These are phyloP conservation scores for Penelope pileata DNA, from an alignment of 2,113 vertebrate species.

Conservation along the genomic window DNA sequence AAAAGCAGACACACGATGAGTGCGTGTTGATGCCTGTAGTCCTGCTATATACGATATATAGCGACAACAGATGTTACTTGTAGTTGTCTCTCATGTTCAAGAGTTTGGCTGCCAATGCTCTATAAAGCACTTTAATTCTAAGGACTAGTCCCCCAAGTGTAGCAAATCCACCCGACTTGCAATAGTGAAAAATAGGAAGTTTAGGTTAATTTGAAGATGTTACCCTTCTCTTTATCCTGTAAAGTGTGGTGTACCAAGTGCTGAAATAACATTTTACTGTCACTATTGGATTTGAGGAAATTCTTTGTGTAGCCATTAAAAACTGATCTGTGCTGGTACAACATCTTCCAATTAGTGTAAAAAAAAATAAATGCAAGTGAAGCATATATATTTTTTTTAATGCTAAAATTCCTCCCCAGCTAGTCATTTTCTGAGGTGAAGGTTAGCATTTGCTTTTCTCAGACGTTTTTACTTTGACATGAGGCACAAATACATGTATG, in stretches of 20 bases:
- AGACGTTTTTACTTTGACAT: background rate
- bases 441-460: background rate
- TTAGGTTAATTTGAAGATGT: background rate
- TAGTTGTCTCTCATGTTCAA: slow-evolving; percentile 62
- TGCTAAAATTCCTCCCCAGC: background rate
- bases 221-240: slow-evolving; percentile 20
- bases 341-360: slow-evolving; percentile 9
- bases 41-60: slow-evolving; percentile 38
- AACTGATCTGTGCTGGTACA: slow-evolving; percentile 12
- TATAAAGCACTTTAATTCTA: slow-evolving; percentile 73
- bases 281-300: slow-evolving; percentile 16
- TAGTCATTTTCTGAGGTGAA: slow-evolving; percentile 6
- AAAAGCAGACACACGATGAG: background rate
- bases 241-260: slow-evolving; percentile 27
- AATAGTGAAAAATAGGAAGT: slow-evolving; percentile 49
- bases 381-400: background rate
- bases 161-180: slow-evolving; percentile 70
- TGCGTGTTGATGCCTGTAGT: background rate
- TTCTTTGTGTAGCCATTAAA: slow-evolving; percentile 6
- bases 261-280: slow-evolving; percentile 17
- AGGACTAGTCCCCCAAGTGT: slow-evolving; percentile 45
- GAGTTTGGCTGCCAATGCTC: slow-evolving; percentile 55
- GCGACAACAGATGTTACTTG: slow-evolving; percentile 28
- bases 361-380: slow-evolving; percentile 12
- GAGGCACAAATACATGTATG: background rate